A percentile compares a stretch with the other conserved stretches of the same genome.
Conservation (phyloP, 92 coral and sea anemone species). For the Epizoanthus stellaris region DNA sequence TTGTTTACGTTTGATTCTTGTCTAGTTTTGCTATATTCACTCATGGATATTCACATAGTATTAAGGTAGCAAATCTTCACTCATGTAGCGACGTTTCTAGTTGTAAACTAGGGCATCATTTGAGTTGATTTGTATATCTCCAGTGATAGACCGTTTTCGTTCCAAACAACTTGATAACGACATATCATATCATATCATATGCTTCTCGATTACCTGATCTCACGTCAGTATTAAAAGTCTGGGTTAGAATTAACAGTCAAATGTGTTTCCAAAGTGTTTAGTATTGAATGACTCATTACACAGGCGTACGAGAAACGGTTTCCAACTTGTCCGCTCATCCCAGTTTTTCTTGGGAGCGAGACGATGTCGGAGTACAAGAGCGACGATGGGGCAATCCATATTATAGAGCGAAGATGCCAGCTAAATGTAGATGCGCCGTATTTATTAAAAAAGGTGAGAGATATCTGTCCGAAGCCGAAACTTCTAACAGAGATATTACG, state of each 20-base stretch:
- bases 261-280: conserved; percentile 12
- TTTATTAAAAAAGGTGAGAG: conserved; percentile 87
- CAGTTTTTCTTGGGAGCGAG: conserved; percentile 97
- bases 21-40: background rate
- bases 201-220: too few species aligned
- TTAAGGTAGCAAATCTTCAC: background rate
- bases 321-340: conserved; percentile 95
- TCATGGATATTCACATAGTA: background rate
- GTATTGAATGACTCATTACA: conserved; percentile 1
- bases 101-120: background rate
- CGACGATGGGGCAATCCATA: conserved; percentile 95
- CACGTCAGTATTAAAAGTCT: too few species aligned
- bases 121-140: background rate
- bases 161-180: too few species aligned
- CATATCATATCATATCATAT: too few species aligned
- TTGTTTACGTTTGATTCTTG: conserved; percentile 17
- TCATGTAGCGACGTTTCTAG: too few species aligned
- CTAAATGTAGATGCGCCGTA: conserved; percentile 97
- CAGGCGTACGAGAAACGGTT: conserved; percentile 99
- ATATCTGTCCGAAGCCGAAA: background rate
- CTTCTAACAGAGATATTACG: too few species aligned
- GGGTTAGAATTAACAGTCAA: conserved; percentile 11
- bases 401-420: conserved; percentile 87
- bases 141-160: too few species aligned
- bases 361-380: conserved; percentile 91